These are phyloP conservation scores for Pampus argenteus DNA, from an alignment of 2,797 vertebrate species.

Conservation along the genomic window DNA sequence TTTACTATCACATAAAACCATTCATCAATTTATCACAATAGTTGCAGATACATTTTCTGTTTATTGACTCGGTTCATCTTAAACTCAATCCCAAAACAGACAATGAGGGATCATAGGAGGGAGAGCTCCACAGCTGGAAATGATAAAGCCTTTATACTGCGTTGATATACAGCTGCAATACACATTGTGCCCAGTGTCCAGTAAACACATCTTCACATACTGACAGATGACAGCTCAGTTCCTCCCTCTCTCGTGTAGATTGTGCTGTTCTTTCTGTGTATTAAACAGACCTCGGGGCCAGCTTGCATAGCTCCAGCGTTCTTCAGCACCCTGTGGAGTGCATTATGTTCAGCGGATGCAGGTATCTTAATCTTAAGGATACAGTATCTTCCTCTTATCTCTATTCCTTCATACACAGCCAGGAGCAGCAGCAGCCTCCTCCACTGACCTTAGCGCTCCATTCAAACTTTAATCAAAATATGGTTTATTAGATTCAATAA, in stretches of 20 bases:
- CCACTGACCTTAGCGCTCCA: background rate
- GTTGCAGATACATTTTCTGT: too few relatives aligned
- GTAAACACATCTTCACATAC: background rate
- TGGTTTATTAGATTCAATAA: background rate
- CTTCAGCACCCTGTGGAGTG: slow-evolving; percentile 37
- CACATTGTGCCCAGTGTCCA: background rate
- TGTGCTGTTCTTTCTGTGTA: background rate
- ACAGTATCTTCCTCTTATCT: too few relatives aligned
- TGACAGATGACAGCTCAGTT: slow-evolving; percentile 10
- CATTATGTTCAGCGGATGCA: slow-evolving; percentile 62
- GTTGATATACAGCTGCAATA: background rate
- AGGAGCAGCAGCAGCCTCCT: background rate
- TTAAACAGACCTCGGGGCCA: slow-evolving; percentile 36
- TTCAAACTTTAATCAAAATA: background rate
- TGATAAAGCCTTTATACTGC: background rate
- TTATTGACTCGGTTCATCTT: too few relatives aligned
- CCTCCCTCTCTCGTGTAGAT: background rate
- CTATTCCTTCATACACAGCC: background rate
- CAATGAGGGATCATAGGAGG: background rate
- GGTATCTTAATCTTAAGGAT: too few relatives aligned
- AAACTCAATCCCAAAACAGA: background rate
- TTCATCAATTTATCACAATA: too few relatives aligned
- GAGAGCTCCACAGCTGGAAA: background rate
- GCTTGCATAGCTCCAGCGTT: slow-evolving; percentile 55
- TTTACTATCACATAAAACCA: too few relatives aligned